Evolutionary conservation across 2,797 vertebrate species (phyloP), one percentile per base, ranked within the genome.

Genomic region (Pantherophis alleghaniensis): DNA sequence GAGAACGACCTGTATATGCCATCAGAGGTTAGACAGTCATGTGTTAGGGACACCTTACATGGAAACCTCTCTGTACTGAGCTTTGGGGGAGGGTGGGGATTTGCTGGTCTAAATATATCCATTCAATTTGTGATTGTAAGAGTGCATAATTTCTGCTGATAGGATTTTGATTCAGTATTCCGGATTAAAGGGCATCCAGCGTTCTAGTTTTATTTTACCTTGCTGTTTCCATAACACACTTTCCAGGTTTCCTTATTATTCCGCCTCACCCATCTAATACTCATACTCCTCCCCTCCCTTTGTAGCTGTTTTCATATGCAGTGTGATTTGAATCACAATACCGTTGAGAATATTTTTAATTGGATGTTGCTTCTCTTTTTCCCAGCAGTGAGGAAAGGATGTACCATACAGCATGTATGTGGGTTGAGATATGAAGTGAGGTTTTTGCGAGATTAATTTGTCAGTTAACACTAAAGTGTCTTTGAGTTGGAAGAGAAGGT

Each of bases 381-480:
- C 9, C 20, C 66, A 83, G 2, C 51, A 59, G 37, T 89, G 26
- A 61, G 92, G 60, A 89, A 95, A 14, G 93, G 90, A 66, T 42
- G 9, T 94, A 0, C 6, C 6, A 4, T 6, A n/a, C 47, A 89
- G 61, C 32, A 60, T 92, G 42, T 63, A 91, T 87, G 7, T 88
- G 13, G 66, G 32, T 0, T 51, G 87, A 66, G 60, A 59, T 94
- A 89, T 53, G 94, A 88, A 18, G 28, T 22, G 60, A 91, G 88
- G 6, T 88, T 93, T 94, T 59, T 93, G 91, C 74, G 37, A 91
- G 2, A 37, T 87, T 69, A 28, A 18, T 94, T 94, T 94, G 55
- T 91, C 93, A 93, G 66, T 94, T 96, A 95, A 79, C 0, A 1
- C 94, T 90, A 91, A 95, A 94, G 89, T 87, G 61, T 91, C 63